Conservation (phyloP, 1,140 invertebrate genomes). For the Calliphora vicina region DNA sequence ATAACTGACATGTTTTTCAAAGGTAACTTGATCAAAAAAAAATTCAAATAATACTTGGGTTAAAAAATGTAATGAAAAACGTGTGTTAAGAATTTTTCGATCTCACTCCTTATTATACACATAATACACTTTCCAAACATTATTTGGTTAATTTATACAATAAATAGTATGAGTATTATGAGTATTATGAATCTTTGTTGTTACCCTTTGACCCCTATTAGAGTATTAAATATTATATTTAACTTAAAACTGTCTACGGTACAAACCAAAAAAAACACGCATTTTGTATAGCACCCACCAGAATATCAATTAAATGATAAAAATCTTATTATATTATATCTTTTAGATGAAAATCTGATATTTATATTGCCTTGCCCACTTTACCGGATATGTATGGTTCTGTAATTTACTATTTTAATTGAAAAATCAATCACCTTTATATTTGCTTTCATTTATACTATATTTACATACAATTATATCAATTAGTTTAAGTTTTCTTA, state of each 20-base stretch:
- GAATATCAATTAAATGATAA: background rate
- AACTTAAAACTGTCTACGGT: background rate
- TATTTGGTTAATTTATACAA: background rate
- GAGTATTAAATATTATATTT: background rate
- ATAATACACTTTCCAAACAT: background rate
- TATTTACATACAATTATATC: background rate
- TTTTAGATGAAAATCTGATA: slow-evolving; percentile 19
- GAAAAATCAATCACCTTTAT: background rate
- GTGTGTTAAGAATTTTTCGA: no score
- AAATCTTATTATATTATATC: background rate
- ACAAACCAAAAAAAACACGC: background rate
- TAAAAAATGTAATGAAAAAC: no score
- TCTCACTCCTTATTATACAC: no score
- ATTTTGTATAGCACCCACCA: background rate
- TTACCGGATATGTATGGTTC: slow-evolving; percentile 40
- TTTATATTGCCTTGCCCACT: slow-evolving; percentile 50
- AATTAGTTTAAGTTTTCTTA: background rate
- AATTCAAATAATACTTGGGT: no score
- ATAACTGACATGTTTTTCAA: no score
- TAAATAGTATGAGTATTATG: background rate
- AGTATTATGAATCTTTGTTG: background rate
- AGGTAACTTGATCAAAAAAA: no score
- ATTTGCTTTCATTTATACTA: background rate
- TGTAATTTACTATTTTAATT: slow-evolving; percentile 6
- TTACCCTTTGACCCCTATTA: background rate